Evolutionary conservation across 2,113 vertebrate genomes (phyloP).

Genomic region (Heterotis niloticus): DNA sequence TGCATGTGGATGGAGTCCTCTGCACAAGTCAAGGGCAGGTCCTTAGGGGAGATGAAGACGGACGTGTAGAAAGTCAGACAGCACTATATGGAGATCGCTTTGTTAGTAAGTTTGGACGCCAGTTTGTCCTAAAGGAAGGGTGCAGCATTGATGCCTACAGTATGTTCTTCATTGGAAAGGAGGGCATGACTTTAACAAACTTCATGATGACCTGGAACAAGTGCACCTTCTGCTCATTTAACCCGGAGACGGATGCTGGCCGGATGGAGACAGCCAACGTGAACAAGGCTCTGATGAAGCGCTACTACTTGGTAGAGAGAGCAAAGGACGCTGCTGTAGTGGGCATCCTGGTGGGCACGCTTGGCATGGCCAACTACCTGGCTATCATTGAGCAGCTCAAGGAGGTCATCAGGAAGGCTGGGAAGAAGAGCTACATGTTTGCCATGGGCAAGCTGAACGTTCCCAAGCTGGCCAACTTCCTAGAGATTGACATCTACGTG

Average conservation of each 20-base stretch:
- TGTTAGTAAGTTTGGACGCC: slow-evolving; percentile 70
- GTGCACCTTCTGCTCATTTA: slow-evolving; percentile 77
- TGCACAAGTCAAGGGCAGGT: slow-evolving; percentile 40
- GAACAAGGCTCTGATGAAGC: slow-evolving; percentile 77
- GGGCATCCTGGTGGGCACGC: slow-evolving; percentile 85
- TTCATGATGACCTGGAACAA: slow-evolving; percentile 91
- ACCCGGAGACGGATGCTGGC: slow-evolving; percentile 64
- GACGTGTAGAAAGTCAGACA: neutral
- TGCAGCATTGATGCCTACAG: slow-evolving; percentile 63
- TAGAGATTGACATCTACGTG: slow-evolving; percentile 89
- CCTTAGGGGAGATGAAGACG: slow-evolving; percentile 10
- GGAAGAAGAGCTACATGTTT: slow-evolving; percentile 88
- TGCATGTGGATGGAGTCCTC: slow-evolving; percentile 54
- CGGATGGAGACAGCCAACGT: slow-evolving; percentile 68
- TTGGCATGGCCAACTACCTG: slow-evolving; percentile 76
- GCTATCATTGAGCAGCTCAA: slow-evolving; percentile 77
- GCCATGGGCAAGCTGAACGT: slow-evolving; percentile 87
- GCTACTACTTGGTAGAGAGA: slow-evolving; percentile 83
- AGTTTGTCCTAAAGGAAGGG: slow-evolving; percentile 52
- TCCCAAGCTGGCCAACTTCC: slow-evolving; percentile 89
- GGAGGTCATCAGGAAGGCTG: slow-evolving; percentile 64
- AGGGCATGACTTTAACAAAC: slow-evolving; percentile 74
- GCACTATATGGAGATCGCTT: slow-evolving; percentile 23
- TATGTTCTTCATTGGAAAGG: slow-evolving; percentile 82
- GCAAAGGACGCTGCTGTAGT: slow-evolving; percentile 85